These are phyloP conservation scores for Lethocerus indicus DNA, from an alignment of 1,140 invertebrate genomes.

Conservation along the genomic window DNA sequence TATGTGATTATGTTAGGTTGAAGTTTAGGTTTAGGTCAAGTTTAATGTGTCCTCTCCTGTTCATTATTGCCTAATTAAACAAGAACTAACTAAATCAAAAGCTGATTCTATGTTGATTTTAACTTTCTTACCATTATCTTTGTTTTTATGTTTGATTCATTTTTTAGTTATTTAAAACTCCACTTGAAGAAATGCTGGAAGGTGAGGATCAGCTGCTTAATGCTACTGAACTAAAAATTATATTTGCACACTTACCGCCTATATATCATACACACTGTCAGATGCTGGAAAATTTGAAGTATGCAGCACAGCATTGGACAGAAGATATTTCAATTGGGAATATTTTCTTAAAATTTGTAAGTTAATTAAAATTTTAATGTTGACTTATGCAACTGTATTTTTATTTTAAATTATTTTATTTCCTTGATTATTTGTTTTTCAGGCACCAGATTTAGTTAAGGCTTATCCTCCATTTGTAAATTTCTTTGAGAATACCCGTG, in stretches of 20 bases:
- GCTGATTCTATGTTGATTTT: no score
- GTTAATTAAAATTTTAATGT: slow-evolving; percentile 2
- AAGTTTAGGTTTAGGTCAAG: no score
- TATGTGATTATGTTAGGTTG: no score
- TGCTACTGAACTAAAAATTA: slow-evolving; percentile 83
- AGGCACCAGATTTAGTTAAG: slow-evolving; percentile 58
- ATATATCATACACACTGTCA: slow-evolving; percentile 83
- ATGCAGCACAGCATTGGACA: slow-evolving; percentile 52
- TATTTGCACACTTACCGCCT: slow-evolving; percentile 89
- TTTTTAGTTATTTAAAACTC: slow-evolving; percentile 77
- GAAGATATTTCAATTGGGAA: slow-evolving; percentile 75
- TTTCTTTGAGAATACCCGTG: slow-evolving; percentile 92
- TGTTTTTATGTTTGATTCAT: no score
- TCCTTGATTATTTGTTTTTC: slow-evolving; percentile 2
- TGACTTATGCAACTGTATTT: neutral
- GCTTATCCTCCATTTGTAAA: slow-evolving; percentile 96
- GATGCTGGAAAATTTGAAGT: slow-evolving; percentile 61
- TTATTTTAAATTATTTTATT: neutral
- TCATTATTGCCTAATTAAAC: no score
- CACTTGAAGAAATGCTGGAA: slow-evolving; percentile 70
- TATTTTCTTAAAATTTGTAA: slow-evolving; percentile 62
- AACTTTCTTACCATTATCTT: no score
- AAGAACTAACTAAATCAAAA: no score
- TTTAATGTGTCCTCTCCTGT: no score
- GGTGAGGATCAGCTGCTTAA: slow-evolving; percentile 61